Evolutionary conservation across 2,888 invertebrate species (phyloP), one percentile per base, ranked within the genome.

Genomic region (Lasioglossum leucozonium): DNA sequence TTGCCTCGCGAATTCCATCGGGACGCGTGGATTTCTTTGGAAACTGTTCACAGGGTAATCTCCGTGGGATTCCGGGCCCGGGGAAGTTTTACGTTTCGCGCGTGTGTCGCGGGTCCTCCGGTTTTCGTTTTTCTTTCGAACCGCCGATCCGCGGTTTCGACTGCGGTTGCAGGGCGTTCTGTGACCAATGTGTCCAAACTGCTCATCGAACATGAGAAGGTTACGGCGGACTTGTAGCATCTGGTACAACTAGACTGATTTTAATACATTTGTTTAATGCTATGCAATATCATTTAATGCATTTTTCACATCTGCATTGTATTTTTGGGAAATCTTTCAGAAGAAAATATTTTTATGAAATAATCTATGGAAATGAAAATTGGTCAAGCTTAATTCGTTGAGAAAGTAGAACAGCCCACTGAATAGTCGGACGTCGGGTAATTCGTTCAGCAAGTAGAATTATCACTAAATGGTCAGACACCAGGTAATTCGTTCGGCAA

Each of bases 41-140:
- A 65, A 79, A 79, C 79, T 72, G 72, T 79, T 79, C 62, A 44
- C 72, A n/a, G 62, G 62, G 44, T 40, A 77, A 77, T 69, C 77
- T 77, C 65, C 69, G 76, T 34, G 18, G 76, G 47, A 67, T 51
- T 67, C 47, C 6, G 22, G 18, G 0, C 1, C 37, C n/a, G 2
- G 67, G 26, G 44, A 67, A 47, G 37, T 67, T 44, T 37, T 47
- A 67, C 67, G 67, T 77, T 47, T 37, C 37, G 62, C 40, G 62
- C 44, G 58, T 62, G 58, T 62, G 58, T 30, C n/a, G 6, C 5
- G 47, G 34, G 0, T 10, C n/a, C 1, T n/a, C 8, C n/a, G 67
- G 22, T 67, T 67, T 37, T 37, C 37, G 37, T 67, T 34, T 67
- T 67, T 40, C 67, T 37, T 11, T 67, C 37, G 22, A n/a, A 37